Percentiles rank a stretch among this genome's conserved stretches.
phyloP scores from a whole-genome alignment of 2,888 invertebrate genomes.

The Melinaea menophilus region DNA sequence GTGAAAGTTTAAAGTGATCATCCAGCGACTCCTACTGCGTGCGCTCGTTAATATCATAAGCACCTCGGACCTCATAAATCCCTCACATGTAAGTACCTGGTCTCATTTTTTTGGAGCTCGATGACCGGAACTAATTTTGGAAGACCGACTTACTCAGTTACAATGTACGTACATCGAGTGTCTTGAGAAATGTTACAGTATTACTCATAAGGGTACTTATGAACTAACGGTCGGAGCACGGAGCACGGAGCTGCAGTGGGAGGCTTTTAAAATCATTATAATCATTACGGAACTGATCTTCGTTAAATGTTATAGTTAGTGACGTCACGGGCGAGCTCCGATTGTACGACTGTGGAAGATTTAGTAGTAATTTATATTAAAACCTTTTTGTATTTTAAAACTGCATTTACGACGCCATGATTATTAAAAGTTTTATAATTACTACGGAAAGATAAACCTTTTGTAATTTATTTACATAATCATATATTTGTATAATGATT shows the following conservation, averaged over 20 bases:
- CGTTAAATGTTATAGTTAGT: background rate
- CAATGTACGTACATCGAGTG: conserved; percentile 51
- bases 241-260: background rate
- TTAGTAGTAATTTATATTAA: background rate
- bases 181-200: conserved; percentile 47
- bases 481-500: too few relatives aligned
- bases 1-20: background rate
- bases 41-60: conserved; percentile 31
- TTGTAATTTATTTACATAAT: too few relatives aligned
- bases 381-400: too few relatives aligned
- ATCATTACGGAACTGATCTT: conserved; percentile 15
- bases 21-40: conserved; percentile 15
- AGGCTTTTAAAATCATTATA: conserved; percentile 26
- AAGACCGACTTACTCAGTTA: conserved; percentile 49
- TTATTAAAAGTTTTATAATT: too few relatives aligned
- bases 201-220: conserved; percentile 39
- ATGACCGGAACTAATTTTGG: conserved; percentile 42
- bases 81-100: conserved; percentile 52
- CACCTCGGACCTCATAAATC: conserved; percentile 54
- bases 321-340: background rate
- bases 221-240: conserved; percentile 2
- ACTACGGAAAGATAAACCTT: too few relatives aligned
- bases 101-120: conserved; percentile 36
- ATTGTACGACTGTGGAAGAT: background rate
- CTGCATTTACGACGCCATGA: too few relatives aligned